A percentile compares a stretch with the other conserved stretches of the same genome.
Evolutionary conservation across 2,113 vertebrate species (phyloP).

Genomic region (Acanthochromis polyacanthus): DNA sequence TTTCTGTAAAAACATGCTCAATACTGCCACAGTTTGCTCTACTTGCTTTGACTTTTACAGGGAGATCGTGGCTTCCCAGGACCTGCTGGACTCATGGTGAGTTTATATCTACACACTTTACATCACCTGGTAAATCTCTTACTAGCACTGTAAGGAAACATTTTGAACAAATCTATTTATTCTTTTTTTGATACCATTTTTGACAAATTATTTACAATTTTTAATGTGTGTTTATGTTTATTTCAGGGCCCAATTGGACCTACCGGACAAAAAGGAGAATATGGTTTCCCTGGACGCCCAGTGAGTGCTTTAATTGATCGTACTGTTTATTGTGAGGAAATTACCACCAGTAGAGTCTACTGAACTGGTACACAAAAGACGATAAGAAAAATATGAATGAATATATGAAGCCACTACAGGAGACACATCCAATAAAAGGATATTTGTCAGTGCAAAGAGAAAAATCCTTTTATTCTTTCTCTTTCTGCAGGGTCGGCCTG

Average conservation of each 20-base stretch:
- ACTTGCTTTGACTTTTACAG: slow-evolving; percentile 72
- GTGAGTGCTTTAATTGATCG: slow-evolving; percentile 82
- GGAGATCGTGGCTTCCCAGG: slow-evolving; percentile 88
- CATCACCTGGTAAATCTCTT: neutral
- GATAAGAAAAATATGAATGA: neutral
- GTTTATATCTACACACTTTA: slow-evolving; percentile 5
- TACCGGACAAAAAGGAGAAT: slow-evolving; percentile 92
- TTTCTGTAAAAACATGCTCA: too few relatives aligned
- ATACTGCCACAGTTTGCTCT: slow-evolving; percentile 1
- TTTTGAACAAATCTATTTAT: neutral
- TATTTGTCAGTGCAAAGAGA: neutral
- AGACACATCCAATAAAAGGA: neutral
- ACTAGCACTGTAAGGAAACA: neutral
- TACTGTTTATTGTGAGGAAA: neutral
- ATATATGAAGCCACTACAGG: neutral
- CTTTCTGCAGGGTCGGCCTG: slow-evolving; percentile 89
- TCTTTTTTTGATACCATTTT: neutral
- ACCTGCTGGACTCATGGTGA: slow-evolving; percentile 85
- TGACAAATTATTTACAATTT: neutral
- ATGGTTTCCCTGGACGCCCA: slow-evolving; percentile 92
- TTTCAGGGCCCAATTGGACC: slow-evolving; percentile 91
- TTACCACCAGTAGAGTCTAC: neutral
- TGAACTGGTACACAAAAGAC: neutral
- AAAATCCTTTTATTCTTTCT: neutral
- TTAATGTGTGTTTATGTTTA: slow-evolving; percentile 8